Percentiles rank a stretch among this genome's conserved stretches.
Evolutionary conservation across 2,113 vertebrate species (phyloP).

Genomic region (Rutilus rutilus): DNA sequence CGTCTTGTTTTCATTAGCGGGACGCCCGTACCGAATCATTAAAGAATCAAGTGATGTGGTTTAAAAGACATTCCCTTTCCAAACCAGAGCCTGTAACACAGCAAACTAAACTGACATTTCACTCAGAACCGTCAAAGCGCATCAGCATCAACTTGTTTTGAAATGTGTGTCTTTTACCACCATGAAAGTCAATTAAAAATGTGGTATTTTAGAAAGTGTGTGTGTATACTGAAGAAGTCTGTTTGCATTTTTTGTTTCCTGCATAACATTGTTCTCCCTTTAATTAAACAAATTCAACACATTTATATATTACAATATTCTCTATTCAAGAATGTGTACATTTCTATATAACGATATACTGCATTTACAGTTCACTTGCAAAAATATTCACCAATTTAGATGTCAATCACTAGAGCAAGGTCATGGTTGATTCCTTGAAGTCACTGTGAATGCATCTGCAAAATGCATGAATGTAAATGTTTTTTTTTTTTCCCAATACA

Average conservation of each 20-base stretch:
- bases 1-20: background rate
- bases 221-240: background rate
- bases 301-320: background rate
- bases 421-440: background rate
- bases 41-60: slow-evolving; percentile 16
- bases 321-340: background rate
- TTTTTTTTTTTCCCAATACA: background rate
- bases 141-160: background rate
- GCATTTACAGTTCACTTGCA: background rate
- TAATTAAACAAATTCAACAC: background rate
- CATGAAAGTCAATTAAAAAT: background rate
- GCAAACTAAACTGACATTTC: slow-evolving; percentile 18
- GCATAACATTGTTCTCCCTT: background rate
- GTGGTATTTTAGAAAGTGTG: background rate
- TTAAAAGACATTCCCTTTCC: slow-evolving; percentile 5
- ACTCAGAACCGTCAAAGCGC: background rate
- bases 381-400: background rate
- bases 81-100: background rate
- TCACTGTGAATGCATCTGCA: background rate
- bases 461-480: background rate
- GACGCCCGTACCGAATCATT: background rate
- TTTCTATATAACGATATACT: background rate
- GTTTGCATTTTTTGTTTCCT: background rate
- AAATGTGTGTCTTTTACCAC: background rate
- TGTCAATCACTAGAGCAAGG: background rate